Conservation (phyloP, 92 coral and sea anemone genomes). For the Paramuricea clavata region DNA sequence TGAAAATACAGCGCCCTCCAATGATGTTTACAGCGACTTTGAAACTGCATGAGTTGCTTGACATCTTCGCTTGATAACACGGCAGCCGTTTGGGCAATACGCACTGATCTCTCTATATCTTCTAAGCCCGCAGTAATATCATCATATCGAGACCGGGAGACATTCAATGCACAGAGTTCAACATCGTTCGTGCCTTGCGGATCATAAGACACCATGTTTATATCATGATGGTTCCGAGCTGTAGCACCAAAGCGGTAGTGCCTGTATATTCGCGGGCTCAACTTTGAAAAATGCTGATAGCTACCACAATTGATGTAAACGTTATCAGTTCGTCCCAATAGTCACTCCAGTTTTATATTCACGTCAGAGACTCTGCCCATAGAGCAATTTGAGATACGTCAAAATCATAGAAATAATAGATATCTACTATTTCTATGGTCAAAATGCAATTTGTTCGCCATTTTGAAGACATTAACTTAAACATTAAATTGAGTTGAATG, state of each 20-base stretch:
- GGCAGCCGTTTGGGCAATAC: background rate
- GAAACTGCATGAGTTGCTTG: constrained; percentile 26
- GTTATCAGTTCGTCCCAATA: too few species aligned
- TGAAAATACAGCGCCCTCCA: constrained; percentile 41
- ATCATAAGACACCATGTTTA: constrained; percentile 34
- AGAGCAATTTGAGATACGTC: too few species aligned
- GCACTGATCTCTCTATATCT: constrained; percentile 36
- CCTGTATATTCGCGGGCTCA: background rate
- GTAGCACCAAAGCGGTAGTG: background rate
- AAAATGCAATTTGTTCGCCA: background rate
- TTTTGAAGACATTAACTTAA: too few species aligned
- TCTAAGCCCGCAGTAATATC: constrained; percentile 40
- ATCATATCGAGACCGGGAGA: constrained; percentile 34
- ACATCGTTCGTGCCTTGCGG: constrained; percentile 19
- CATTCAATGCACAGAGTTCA: constrained; percentile 34
- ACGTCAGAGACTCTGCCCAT: too few species aligned
- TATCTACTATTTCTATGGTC: too few species aligned
- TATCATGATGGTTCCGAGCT: background rate
- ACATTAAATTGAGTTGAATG: too few species aligned
- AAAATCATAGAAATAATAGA: too few species aligned
- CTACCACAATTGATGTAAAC: too few species aligned
- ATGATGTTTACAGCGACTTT: constrained; percentile 39
- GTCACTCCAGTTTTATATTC: too few species aligned
- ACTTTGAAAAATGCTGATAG: too few species aligned
- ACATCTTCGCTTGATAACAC: constrained; percentile 15